Base-by-base conservation (phyloP, 2,113 vertebrate genomes). In the Prunella himalayana region DNA sequence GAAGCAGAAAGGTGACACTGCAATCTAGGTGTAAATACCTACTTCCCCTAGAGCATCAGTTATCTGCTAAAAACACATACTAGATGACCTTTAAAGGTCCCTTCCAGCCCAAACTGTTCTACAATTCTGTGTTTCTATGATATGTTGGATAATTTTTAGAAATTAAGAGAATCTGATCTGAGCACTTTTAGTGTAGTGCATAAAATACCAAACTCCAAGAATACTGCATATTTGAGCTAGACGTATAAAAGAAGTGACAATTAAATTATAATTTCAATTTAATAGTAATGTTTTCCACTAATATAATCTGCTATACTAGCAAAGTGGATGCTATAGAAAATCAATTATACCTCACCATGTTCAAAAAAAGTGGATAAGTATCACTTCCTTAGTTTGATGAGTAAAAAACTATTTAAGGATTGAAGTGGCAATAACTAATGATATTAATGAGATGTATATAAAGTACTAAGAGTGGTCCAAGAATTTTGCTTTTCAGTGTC, bases 1-100 rank as follows among this genome's bases (percentile, higher is more conserved):
- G 83, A 92, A 97, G 92, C 69, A 95, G 92, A 97, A 97, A 95
- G 68, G 75, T 95, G 93, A 94, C 89, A 56, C 82, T 86, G 51
- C 63, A 94, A 88, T 79, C 79, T 92, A 95, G 73, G 69, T 91
- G 60, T 68, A 94, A 97, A 96, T 83, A 91, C 13, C 21, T 57
- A 57, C 53, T 96, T 97, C n/a, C 88, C 97, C 86, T 61, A 79
- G 35, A 94, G 50, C 61, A 95, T 59, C 50, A 90, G 35, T 39
- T 94, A 76, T 65, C 63, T 91, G 51, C 68, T 91, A 69, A 95
- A 94, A 95, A 24, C 41, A 88, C 44, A 10, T 42, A 59, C 15
- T 27, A 69, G 15, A 24, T 56, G 56, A 83, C 64, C 56, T 90
- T 83, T 77, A 90, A 57, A 44, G 23, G 6, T 83, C 13, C 31